Base-by-base conservation (phyloP, 2,888 invertebrate species). In the Limnephilus lunatus region DNA sequence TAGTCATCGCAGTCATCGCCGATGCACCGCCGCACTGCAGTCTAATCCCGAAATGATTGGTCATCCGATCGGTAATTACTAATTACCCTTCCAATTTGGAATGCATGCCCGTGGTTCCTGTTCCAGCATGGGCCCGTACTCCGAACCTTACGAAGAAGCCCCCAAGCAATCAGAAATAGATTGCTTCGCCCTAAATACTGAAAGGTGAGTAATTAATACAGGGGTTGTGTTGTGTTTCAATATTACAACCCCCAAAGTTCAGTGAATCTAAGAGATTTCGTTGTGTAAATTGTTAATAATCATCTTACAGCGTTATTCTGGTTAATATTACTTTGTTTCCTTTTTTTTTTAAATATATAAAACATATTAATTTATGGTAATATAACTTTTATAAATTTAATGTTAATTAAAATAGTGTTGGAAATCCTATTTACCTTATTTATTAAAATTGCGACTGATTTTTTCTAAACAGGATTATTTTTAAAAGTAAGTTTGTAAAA, bases 51-150 rank as follows among this genome's bases (percentile, higher is more conserved):
- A 68, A 68, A 68, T 25, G 68, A 68, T 68, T n/a, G 7, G 25
- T 68, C 25, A 68, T 19, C 82, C 5, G 32, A 82, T 32, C 82
- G 3, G 31, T 31, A 82, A 82, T 82, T 32, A 82, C 82, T 31
- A 82, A 82, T 82, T 82, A 82, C 82, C 19, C 32, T 14, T 82
- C 32, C 82, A 82, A 82, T 82, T 32, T 32, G 82, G 32, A 82
- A 82, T 82, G 30, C 82, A 82, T 68, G 68, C 68, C 25, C 25
- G 9, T 4, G 25, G 68, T 68, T 68, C 25, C 68, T 68, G 68
- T 25, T 68, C 5, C 68, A 15, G 68, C 25, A 9, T 9, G 7
- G 25, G 25, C 9, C 1, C 25, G 5, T 5, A 1, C 68, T 5
- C 68, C n/a, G 25, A 68, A 68, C 68, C 68, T 68, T 9, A 25